Evolutionary conservation across 2,888 invertebrate genomes (phyloP).

Genomic region (Sphaerophoria taeniata): DNA sequence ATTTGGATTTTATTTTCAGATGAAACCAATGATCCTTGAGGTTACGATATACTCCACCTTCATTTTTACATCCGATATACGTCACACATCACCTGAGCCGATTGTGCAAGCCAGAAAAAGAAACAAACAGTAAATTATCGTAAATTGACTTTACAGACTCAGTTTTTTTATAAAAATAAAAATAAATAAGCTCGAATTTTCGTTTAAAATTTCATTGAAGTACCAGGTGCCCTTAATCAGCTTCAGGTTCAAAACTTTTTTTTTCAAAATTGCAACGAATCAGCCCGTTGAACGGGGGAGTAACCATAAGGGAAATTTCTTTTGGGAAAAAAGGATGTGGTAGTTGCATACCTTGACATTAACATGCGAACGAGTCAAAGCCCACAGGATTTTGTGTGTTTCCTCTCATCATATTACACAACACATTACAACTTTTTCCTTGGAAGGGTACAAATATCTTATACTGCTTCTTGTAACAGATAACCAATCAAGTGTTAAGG

Average conservation of each 20-base stretch:
- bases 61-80: no score
- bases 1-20: conserved; percentile 16
- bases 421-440: conserved; percentile 11
- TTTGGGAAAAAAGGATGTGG: conserved; percentile 14
- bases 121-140: no score
- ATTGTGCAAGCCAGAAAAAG: no score
- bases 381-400: neutral
- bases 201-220: no score
- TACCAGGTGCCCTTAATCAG: no score
- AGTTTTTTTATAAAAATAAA: no score
- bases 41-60: neutral
- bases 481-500: conserved; percentile 69
- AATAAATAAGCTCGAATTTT: no score
- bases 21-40: conserved; percentile 20
- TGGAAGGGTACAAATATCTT: conserved; percentile 29
- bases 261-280: neutral
- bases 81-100: no score
- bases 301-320: conserved; percentile 38
- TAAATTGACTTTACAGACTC: no score
- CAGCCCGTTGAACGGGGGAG: neutral
- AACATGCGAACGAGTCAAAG: conserved; percentile 47
- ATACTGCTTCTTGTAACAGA: conserved; percentile 38
- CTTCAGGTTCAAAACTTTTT: no score
- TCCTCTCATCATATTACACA: conserved; percentile 43
- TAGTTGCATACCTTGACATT: conserved; percentile 48